phyloP scores from a whole-genome alignment of 37 sponge, comb jelly and placozoan species.

The Axinella damicornis region DNA sequence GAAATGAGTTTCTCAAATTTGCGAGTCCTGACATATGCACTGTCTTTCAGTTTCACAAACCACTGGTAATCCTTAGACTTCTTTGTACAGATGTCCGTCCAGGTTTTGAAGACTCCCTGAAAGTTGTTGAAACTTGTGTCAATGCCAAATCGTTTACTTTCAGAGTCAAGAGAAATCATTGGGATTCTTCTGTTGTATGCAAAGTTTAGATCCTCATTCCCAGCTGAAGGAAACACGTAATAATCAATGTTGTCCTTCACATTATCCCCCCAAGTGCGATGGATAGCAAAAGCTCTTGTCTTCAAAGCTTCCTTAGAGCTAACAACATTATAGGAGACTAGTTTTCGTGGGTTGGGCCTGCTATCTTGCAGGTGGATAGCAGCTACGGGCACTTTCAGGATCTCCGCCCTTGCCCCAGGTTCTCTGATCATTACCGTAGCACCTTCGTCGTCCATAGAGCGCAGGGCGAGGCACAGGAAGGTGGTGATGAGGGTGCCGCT shows the following conservation, averaged over 20 bases:
- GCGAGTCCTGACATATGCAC: conserved; percentile 3
- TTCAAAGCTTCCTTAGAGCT: neutral
- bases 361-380: neutral
- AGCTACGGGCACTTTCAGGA: neutral
- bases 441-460: conserved; percentile 40
- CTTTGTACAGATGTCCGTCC: conserved; percentile 25
- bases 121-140: neutral
- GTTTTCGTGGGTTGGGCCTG: neutral
- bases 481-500: conserved; percentile 40
- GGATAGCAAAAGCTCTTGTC: conserved; percentile 4
- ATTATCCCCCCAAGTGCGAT: conserved; percentile 24
- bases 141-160: neutral
- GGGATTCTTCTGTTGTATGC: conserved; percentile 20
- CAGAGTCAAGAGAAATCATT: neutral
- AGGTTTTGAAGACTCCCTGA: neutral
- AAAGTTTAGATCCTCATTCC: conserved; percentile 18
- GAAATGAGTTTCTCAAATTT: conserved; percentile 27
- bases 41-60: conserved; percentile 37
- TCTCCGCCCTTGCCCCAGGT: neutral
- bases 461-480: conserved; percentile 29
- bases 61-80: conserved; percentile 29
- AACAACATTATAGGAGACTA: conserved; percentile 34
- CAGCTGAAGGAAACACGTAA: conserved; percentile 19
- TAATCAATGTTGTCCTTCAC: neutral
- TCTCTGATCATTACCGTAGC: too few relatives aligned